Base-by-base conservation (phyloP, 2,113 vertebrate species). In the Chlamydotis undulata region DNA sequence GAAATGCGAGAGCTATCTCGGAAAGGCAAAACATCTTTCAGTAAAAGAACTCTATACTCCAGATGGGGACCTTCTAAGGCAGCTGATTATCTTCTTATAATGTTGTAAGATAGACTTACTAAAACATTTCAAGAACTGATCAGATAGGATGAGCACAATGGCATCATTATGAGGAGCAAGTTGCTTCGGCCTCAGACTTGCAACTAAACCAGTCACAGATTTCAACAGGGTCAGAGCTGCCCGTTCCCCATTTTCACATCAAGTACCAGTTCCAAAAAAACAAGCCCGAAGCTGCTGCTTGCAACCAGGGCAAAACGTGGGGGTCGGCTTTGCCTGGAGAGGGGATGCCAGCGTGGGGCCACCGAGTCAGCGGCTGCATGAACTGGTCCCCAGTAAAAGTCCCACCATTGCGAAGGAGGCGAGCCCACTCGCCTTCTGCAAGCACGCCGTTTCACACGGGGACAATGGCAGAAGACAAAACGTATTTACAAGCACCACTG, bases 11-110 rank as follows among this genome's bases (percentile, higher is more conserved):
- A 99, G 98, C 98, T 98, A 98, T 98, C 98, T 98, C 97, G 90
- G 98, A 98, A 98, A 98, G 98, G 98, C 97, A 97, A 97, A 97
- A 98, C 98, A 98, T 98, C 98, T 98, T 98, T 98, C 97, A 98
- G 98, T 97, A 97, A 97, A 97, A 98, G 98, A 97, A 98, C 97
- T 98, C 98, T 98, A 98, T 98, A 97, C 98, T 98, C 98, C 99
- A 99, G 99, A 99, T 99, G 99, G 99, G 98, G 98, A 98, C 98
- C 98, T 98, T 98, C 98, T 98, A 98, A 98, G 98, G 97, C 98
- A 98, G 98, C 98, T 97, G 98, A 98, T 98, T 98, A 98, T 98
- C 97, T 97, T 97, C 98, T 97, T 98, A 97, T 96, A 98, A 98
- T 96, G 98, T 97, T 97, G 97, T 98, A 98, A 98, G 98, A 98